phyloP scores from a whole-genome alignment of 2,888 invertebrate species.

The Odontocolon sp. region DNA sequence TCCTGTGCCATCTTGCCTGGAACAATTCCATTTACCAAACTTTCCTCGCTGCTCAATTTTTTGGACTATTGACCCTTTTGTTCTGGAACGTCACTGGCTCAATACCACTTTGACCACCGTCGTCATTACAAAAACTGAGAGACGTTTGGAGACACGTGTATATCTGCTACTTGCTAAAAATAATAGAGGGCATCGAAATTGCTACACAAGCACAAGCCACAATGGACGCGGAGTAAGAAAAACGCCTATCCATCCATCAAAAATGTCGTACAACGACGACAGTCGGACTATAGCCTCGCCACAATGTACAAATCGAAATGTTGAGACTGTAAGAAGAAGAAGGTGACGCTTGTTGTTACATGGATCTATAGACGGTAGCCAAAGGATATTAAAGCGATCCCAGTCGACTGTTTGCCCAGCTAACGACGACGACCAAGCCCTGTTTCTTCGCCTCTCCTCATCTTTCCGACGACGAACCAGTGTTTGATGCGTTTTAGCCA shows the following conservation, averaged over 20 bases:
- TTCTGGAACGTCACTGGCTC: constrained; percentile 68
- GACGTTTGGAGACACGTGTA: neutral
- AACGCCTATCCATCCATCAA: too few species aligned
- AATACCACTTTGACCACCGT: constrained; percentile 52
- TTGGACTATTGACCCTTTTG: constrained; percentile 72
- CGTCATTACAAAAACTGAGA: neutral
- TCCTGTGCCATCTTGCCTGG: constrained; percentile 65
- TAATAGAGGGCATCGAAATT: too few species aligned
- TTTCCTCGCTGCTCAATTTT: constrained; percentile 74
- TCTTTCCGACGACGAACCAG: constrained; percentile 15
- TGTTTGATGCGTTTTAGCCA: constrained; percentile 11
- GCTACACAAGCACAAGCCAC: too few species aligned
- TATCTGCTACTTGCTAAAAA: too few species aligned
- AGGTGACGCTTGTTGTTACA: constrained; percentile 7
- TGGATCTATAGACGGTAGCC: constrained; percentile 30
- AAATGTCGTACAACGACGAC: too few species aligned
- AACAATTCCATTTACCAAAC: constrained; percentile 68
- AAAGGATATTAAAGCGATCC: constrained; percentile 31
- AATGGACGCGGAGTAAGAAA: too few species aligned
- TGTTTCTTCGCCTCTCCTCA: neutral
- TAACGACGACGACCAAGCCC: constrained; percentile 71
- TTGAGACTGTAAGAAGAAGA: neutral
- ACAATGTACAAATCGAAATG: neutral
- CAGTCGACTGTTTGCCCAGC: constrained; percentile 73
- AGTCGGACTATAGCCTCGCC: constrained; percentile 6